phyloP scores from a whole-genome alignment of 2,888 invertebrate species.

The Willowsia nigromaculata region DNA sequence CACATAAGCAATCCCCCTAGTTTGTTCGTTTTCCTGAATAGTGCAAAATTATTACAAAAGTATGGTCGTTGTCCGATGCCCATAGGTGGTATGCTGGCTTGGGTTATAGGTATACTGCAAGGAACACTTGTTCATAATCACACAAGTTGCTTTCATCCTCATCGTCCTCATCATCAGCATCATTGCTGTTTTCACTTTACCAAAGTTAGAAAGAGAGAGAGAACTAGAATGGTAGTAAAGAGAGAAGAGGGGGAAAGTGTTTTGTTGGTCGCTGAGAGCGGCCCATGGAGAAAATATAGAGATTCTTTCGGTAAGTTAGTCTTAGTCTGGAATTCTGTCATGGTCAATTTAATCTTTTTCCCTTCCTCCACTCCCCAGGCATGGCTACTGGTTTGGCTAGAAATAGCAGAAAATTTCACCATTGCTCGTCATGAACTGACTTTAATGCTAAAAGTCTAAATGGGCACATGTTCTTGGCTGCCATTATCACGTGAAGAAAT shows the following conservation, averaged over 20 bases:
- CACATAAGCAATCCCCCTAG: background rate
- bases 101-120: background rate
- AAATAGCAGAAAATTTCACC: background rate
- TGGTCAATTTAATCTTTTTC: conserved; percentile 27
- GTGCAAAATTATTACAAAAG: conserved; percentile 28
- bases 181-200: background rate
- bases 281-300: conserved; percentile 8
- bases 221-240: background rate
- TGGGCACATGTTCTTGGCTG: background rate
- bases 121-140: conserved; percentile 11
- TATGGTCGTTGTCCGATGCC: conserved; percentile 12
- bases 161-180: background rate
- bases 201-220: background rate
- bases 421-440: background rate
- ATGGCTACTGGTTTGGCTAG: background rate
- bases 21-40: background rate
- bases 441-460: background rate
- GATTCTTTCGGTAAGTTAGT: conserved; percentile 33
- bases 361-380: background rate
- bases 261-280: background rate
- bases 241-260: background rate
- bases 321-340: conserved; percentile 22
- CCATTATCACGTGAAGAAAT: background rate
- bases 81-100: too few species aligned
- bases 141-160: conserved; percentile 16